A percentile compares a stretch with the other conserved stretches of the same genome.
Evolutionary conservation across 92 coral and sea anemone species (phyloP).

Genomic region (Zoanthus sansibaricus): DNA sequence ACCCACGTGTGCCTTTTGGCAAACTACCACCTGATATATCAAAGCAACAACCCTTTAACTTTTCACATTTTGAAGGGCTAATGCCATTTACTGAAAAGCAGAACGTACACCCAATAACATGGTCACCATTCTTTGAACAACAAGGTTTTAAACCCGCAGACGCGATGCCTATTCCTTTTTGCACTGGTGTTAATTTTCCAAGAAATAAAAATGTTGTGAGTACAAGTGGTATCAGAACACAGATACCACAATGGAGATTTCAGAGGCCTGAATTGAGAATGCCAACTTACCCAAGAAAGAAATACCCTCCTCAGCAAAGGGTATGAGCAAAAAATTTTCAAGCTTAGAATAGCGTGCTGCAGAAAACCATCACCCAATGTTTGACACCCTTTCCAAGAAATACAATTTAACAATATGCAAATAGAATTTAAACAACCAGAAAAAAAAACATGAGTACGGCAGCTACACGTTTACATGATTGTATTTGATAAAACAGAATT

Average conservation of each 20-base stretch:
- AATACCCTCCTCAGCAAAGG: neutral
- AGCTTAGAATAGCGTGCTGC: conserved; percentile 12
- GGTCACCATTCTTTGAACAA: conserved; percentile 20
- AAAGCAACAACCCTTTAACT: neutral
- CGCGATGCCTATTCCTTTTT: neutral
- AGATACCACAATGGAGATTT: conserved; percentile 2
- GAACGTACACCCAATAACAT: neutral
- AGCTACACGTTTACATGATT: conserved; percentile 23
- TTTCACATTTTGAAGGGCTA: neutral
- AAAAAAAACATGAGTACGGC: conserved; percentile 22
- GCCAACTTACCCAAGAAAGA: neutral
- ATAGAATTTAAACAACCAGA: neutral
- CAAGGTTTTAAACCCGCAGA: neutral
- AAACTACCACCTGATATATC: conserved; percentile 20
- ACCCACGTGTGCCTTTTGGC: conserved; percentile 2
- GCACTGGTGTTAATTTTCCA: neutral
- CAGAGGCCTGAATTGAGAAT: conserved; percentile 8
- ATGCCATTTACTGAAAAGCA: conserved; percentile 1
- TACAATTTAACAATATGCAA: conserved; percentile 4
- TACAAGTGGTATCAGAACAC: neutral
- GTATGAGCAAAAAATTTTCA: neutral
- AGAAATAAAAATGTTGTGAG: neutral
- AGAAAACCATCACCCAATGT: neutral
- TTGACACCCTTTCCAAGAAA: neutral
- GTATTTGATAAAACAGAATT: conserved; percentile 15